phyloP scores from a whole-genome alignment of 2,888 invertebrate species.

The Catocala nupta region DNA sequence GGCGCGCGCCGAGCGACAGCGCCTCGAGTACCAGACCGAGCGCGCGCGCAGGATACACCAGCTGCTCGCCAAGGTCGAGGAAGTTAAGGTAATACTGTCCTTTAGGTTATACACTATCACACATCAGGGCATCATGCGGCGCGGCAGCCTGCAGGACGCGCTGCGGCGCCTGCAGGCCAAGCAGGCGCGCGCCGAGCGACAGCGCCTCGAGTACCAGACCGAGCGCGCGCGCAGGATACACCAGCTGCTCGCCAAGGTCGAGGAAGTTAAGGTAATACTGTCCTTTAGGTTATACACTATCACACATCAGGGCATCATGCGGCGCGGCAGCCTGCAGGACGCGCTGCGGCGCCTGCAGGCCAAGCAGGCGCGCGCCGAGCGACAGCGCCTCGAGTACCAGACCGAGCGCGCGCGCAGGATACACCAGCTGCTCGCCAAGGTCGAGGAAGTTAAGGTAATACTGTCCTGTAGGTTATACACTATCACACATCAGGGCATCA shows the following conservation, averaged over 20 bases:
- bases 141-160: conserved; percentile 94
- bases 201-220: conserved; percentile 93
- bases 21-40: conserved; percentile 93
- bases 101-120: too few species aligned
- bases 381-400: conserved; percentile 93
- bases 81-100: conserved; percentile 87
- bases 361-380: conserved; percentile 96
- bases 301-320: conserved; percentile 91
- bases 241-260: conserved; percentile 94
- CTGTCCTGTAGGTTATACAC: too few species aligned
- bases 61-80: conserved; percentile 94
- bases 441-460: conserved; percentile 91
- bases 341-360: conserved; percentile 93
- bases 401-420: conserved; percentile 95
- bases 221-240: conserved; percentile 95
- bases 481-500: conserved; percentile 89
- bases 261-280: conserved; percentile 89
- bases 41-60: conserved; percentile 95
- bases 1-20: conserved; percentile 95
- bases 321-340: conserved; percentile 93
- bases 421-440: conserved; percentile 94
- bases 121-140: conserved; percentile 93
- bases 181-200: conserved; percentile 96
- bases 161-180: conserved; percentile 94
- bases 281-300: too few species aligned